Conservation (phyloP, 2,797 vertebrate genomes). For the Streptopelia turtur region DNA sequence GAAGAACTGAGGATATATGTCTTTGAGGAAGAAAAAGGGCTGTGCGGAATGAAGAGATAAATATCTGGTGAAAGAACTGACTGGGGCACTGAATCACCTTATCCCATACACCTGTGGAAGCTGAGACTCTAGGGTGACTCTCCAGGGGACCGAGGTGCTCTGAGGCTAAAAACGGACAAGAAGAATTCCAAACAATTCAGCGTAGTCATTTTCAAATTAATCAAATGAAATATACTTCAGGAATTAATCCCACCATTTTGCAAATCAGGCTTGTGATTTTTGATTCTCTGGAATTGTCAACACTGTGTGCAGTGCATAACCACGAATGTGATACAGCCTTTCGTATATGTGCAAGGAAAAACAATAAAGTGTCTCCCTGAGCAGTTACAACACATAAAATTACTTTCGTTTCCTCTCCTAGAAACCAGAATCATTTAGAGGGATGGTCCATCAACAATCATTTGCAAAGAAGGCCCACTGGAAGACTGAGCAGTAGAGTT, state of each 20-base stretch:
- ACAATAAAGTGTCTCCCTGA: background rate
- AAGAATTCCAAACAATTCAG: background rate
- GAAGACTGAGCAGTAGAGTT: background rate
- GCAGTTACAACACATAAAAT: background rate
- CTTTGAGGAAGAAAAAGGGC: background rate
- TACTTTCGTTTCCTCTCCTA: background rate
- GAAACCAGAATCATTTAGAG: background rate
- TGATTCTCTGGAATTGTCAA: background rate
- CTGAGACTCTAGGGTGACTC: background rate
- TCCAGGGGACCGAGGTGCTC: background rate
- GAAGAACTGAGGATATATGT: background rate
- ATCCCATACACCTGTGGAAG: background rate
- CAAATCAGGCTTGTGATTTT: constrained; percentile 2
- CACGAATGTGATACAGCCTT: constrained; percentile 11
- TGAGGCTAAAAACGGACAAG: background rate
- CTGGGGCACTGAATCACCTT: background rate
- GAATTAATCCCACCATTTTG: background rate
- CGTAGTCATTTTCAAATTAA: background rate
- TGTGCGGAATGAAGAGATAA: background rate
- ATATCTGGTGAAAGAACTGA: background rate
- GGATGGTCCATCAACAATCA: background rate
- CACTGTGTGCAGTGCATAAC: background rate
- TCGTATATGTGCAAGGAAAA: background rate
- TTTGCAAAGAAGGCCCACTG: background rate
- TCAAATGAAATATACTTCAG: background rate